phyloP scores from a whole-genome alignment of 2,797 vertebrate species.

The Argya squamiceps region DNA sequence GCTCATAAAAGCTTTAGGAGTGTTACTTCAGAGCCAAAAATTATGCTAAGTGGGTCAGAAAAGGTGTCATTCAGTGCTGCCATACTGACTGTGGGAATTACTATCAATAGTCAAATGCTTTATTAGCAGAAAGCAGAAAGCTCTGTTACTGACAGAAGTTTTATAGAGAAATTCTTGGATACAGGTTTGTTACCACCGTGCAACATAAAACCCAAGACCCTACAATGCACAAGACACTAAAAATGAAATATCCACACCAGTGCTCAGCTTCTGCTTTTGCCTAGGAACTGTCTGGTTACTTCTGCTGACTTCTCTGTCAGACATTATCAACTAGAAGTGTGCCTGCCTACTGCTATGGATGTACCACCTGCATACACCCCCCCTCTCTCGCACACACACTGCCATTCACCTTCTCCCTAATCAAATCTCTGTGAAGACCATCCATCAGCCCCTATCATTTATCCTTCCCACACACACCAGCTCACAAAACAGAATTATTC shows the following conservation, averaged over 20 bases:
- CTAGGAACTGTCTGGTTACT: not conserved
- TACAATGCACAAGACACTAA: not conserved
- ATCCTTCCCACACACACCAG: not conserved
- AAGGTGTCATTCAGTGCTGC: not conserved
- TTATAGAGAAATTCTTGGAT: not conserved
- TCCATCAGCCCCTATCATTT: conserved; percentile 42
- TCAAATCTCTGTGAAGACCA: conserved; percentile 50
- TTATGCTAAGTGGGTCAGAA: conserved; percentile 10
- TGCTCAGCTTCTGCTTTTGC: not conserved
- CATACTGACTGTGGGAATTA: conserved; percentile 2
- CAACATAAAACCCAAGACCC: not conserved
- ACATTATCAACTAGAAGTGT: not conserved
- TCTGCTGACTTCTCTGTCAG: not conserved
- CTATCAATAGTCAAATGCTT: not conserved
- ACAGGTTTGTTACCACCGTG: not conserved
- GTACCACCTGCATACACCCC: not conserved
- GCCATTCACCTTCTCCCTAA: conserved; percentile 28
- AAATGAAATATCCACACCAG: not conserved
- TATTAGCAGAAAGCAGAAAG: not conserved
- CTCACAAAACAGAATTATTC: conserved; percentile 56
- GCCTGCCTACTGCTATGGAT: not conserved
- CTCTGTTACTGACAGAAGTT: not conserved
- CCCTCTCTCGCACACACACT: not conserved
- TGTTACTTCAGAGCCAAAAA: not conserved
- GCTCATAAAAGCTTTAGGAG: not conserved